Conservation (phyloP, 1,140 invertebrate genomes). For the Spodoptera frugiperda region DNA sequence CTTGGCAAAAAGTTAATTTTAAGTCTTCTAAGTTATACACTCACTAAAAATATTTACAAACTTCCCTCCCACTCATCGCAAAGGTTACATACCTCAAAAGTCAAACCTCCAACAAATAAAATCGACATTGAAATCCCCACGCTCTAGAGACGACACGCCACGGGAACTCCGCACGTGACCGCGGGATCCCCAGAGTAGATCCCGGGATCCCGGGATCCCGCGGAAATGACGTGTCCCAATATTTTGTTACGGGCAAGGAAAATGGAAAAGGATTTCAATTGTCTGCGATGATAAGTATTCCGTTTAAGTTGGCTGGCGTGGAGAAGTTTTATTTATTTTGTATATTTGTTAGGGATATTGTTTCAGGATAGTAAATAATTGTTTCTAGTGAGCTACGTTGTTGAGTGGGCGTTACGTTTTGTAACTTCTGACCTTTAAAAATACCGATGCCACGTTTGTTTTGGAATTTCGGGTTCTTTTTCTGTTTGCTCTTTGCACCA, state of each 20-base stretch:
- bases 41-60: neutral
- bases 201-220: constrained; percentile 30
- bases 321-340: constrained; percentile 8
- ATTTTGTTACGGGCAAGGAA: constrained; percentile 37
- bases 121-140: constrained; percentile 11
- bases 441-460: no score
- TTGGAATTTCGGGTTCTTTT: no score
- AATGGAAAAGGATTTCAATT: constrained; percentile 39
- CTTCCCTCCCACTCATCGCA: neutral
- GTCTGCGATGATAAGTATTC: constrained; percentile 18
- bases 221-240: constrained; percentile 41
- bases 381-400: no score
- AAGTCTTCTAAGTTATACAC: no score
- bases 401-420: no score
- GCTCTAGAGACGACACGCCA: constrained; percentile 5
- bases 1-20: no score
- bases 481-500: no score
- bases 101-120: constrained; percentile 13
- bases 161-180: constrained; percentile 39
- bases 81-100: constrained; percentile 4
- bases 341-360: constrained; percentile 4
- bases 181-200: constrained; percentile 15
- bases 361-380: constrained; percentile 14
- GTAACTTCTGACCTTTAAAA: no score
- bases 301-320: constrained; percentile 13